These are phyloP conservation scores for Drosophila rufa DNA, from an alignment of 1,140 invertebrate species.

Conservation along the genomic window DNA sequence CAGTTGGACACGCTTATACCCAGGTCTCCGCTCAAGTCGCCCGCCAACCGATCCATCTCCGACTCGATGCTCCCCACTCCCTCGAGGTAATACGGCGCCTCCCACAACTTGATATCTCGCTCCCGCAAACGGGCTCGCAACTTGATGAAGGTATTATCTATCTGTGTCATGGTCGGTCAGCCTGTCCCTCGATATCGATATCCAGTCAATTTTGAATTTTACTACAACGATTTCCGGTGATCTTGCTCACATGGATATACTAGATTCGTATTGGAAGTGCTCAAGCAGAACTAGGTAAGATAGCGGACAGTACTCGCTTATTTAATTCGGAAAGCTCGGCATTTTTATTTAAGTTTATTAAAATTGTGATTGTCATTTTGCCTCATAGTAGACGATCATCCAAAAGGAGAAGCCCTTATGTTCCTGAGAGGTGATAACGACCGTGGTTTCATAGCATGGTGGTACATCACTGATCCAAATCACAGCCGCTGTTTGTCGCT, in stretches of 20 bases:
- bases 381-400: too few relatives aligned
- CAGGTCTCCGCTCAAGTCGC: slow-evolving; percentile 86
- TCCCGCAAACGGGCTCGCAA: slow-evolving; percentile 47
- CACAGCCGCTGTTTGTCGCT: too few relatives aligned
- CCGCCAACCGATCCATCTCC: slow-evolving; percentile 86
- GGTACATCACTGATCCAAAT: too few relatives aligned
- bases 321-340: too few relatives aligned
- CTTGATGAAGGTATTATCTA: slow-evolving; percentile 50
- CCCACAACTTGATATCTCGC: slow-evolving; percentile 89
- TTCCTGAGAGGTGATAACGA: too few relatives aligned
- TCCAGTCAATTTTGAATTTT: slow-evolving; percentile 9
- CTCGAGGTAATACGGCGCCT: slow-evolving; percentile 88
- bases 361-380: too few relatives aligned
- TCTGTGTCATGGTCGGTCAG: slow-evolving; percentile 44
- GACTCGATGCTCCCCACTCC: slow-evolving; percentile 81
- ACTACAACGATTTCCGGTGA: slow-evolving; percentile 1
- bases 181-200: background rate
- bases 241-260: background rate
- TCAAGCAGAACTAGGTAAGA: too few relatives aligned
- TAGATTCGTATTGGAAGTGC: background rate
- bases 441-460: too few relatives aligned
- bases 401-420: too few relatives aligned
- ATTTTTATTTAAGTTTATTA: too few relatives aligned
- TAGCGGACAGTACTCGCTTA: too few relatives aligned
- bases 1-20: slow-evolving; percentile 86